Evolutionary conservation across 2,888 invertebrate species (phyloP).

Genomic region (Alloscopus bannaensis): DNA sequence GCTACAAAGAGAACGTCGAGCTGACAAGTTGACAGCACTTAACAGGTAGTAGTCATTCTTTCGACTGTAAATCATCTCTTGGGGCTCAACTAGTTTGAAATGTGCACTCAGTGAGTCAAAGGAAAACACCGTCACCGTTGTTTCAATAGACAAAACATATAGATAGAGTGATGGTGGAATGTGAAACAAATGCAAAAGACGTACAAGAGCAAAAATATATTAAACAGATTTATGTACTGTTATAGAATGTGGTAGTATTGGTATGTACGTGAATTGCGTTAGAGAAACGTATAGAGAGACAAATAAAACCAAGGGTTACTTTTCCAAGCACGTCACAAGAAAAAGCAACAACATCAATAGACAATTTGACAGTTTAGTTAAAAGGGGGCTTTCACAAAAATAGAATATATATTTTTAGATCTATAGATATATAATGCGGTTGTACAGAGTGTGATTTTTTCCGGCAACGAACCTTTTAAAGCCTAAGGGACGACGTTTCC

Average conservation of each 20-base stretch:
- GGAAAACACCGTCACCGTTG: too few species aligned
- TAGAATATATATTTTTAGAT: neutral
- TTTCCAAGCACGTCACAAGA: slow-evolving; percentile 58
- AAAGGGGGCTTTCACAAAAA: neutral
- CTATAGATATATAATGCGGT: neutral
- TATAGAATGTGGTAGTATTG: neutral
- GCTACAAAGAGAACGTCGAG: too few species aligned
- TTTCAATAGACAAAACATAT: too few species aligned
- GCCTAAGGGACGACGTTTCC: neutral
- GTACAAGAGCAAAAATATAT: neutral
- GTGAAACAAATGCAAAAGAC: too few species aligned
- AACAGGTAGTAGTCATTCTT: too few species aligned
- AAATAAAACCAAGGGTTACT: slow-evolving; percentile 37
- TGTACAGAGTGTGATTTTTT: neutral
- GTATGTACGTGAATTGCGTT: too few species aligned
- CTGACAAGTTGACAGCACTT: too few species aligned
- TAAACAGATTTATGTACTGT: neutral
- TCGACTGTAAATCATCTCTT: too few species aligned
- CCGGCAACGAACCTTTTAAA: neutral
- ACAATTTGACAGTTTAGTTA: slow-evolving; percentile 20
- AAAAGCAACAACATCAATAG: slow-evolving; percentile 60
- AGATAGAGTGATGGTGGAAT: too few species aligned
- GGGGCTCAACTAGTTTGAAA: too few species aligned
- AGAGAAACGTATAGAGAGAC: too few species aligned
- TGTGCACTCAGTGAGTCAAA: too few species aligned